These are phyloP conservation scores for Callipepla squamata DNA, from an alignment of 2,113 vertebrate genomes.

Conservation along the genomic window DNA sequence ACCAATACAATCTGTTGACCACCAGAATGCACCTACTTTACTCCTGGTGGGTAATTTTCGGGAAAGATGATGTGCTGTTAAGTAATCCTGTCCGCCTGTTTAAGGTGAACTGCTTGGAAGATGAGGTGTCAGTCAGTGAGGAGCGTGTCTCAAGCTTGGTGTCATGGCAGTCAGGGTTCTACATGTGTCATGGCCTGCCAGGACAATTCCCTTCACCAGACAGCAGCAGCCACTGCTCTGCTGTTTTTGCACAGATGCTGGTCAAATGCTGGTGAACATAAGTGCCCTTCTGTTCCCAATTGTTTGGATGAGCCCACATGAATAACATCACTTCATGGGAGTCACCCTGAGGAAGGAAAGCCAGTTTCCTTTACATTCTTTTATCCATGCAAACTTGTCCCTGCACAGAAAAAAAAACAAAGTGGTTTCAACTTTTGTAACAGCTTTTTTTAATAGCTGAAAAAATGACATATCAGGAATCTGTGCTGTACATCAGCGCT, in stretches of 20 bases:
- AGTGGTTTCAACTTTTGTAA: not conserved
- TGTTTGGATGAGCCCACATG: not conserved
- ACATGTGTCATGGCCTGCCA: not conserved
- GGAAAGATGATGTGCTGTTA: not conserved
- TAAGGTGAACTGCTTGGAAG: not conserved
- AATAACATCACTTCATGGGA: fast-evolving
- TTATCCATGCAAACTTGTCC: not conserved
- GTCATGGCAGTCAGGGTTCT: not conserved
- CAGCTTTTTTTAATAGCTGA: not conserved
- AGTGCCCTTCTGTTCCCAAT: not conserved
- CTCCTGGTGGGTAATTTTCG: not conserved
- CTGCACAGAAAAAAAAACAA: not conserved
- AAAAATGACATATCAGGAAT: not conserved
- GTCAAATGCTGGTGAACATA: not conserved
- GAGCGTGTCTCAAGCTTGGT: not conserved
- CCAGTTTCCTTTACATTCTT: not conserved
- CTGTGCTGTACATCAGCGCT: not conserved
- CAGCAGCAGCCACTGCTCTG: not conserved
- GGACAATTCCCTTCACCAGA: not conserved
- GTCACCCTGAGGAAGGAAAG: not conserved
- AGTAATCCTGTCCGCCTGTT: not conserved
- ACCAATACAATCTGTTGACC: not conserved
- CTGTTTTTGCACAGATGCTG: not conserved
- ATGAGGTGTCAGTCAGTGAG: no score
- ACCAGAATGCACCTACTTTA: not conserved